These are phyloP conservation scores for Melospiza melodia DNA, from an alignment of 2,113 vertebrate species.

Conservation along the genomic window DNA sequence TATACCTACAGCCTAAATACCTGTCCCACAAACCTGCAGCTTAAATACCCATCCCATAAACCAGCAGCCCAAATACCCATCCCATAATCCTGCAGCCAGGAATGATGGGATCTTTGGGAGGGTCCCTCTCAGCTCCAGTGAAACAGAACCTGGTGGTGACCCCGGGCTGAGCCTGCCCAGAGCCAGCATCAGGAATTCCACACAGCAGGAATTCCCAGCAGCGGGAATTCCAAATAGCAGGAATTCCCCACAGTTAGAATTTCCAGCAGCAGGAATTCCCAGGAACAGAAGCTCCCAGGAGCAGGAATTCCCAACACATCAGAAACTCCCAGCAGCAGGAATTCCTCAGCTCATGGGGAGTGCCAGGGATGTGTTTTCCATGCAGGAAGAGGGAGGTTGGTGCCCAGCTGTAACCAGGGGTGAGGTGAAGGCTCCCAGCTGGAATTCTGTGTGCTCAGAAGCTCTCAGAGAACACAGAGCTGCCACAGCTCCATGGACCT, in stretches of 20 bases:
- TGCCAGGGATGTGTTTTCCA: fast-evolving
- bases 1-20: too few relatives aligned
- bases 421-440: not conserved
- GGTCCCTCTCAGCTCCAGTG: fast-evolving
- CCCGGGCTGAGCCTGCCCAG: fast-evolving
- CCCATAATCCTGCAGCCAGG: not conserved
- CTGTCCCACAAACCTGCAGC: too few relatives aligned
- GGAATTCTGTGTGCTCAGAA: not conserved
- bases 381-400: fast-evolving
- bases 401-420: not conserved
- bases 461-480: not conserved
- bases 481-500: not conserved
- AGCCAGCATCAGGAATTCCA: not conserved
- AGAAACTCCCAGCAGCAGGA: too few relatives aligned
- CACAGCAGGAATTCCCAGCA: too few relatives aligned
- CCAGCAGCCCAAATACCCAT: too few relatives aligned
- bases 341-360: not conserved
- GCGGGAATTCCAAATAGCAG: too few relatives aligned
- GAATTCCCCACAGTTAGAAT: too few relatives aligned
- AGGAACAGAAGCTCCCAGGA: not conserved
- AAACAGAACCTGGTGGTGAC: fast-evolving
- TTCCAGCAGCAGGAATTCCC: too few relatives aligned
- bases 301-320: not conserved
- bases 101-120: fast-evolving
- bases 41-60: too few relatives aligned